phyloP scores from a whole-genome alignment of 2,113 vertebrate genomes.

The Psettodes erumei region DNA sequence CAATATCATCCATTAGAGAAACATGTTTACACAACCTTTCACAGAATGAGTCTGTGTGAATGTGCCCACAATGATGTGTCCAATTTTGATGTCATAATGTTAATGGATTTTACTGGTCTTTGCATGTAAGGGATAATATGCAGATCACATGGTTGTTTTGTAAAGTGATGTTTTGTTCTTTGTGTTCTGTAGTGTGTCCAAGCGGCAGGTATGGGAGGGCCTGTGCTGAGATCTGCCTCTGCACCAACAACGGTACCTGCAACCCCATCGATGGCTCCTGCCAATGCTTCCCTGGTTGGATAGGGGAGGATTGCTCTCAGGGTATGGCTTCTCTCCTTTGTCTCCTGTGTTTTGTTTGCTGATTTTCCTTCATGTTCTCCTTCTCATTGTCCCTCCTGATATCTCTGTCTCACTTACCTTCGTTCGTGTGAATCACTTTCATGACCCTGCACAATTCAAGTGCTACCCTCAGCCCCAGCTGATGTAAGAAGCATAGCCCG shows the following conservation, averaged over 20 bases:
- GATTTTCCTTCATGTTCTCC: neutral
- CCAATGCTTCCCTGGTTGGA: constrained; percentile 96
- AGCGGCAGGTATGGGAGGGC: constrained; percentile 90
- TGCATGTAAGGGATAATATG: constrained; percentile 17
- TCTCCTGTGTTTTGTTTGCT: constrained; percentile 27
- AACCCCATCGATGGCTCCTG: constrained; percentile 96
- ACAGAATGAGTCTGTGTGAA: constrained; percentile 38
- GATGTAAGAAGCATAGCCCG: constrained; percentile 76
- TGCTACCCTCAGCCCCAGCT: constrained; percentile 55
- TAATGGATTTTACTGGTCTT: constrained; percentile 38
- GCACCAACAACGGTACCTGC: constrained; percentile 97
- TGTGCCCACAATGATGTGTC: constrained; percentile 26
- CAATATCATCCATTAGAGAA: constrained; percentile 47
- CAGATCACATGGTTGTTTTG: constrained; percentile 8
- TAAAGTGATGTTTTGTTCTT: constrained; percentile 22
- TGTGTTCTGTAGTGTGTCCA: constrained; percentile 87
- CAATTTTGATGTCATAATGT: constrained; percentile 45
- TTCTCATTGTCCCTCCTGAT: constrained; percentile 48
- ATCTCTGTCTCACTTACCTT: constrained; percentile 48
- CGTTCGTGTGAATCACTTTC: constrained; percentile 60
- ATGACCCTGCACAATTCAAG: constrained; percentile 55
- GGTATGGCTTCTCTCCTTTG: constrained; percentile 80
- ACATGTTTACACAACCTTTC: constrained; percentile 48
- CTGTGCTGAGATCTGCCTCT: constrained; percentile 90
- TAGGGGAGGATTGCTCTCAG: constrained; percentile 94